Evolutionary conservation across 92 coral and sea anemone species (phyloP).

Genomic region (Porites rus): DNA sequence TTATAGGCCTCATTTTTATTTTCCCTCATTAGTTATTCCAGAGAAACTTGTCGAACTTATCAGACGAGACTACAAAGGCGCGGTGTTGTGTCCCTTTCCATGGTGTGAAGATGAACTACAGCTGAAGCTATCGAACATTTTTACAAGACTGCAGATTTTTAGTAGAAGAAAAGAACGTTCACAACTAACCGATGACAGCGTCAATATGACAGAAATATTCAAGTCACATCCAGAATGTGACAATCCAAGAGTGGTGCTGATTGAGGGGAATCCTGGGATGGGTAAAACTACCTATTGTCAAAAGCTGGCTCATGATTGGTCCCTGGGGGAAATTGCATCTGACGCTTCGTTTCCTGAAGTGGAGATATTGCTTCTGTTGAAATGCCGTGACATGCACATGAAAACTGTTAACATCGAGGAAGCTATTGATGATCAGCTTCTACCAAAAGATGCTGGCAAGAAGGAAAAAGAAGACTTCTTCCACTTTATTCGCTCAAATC

Average conservation of each 20-base stretch:
- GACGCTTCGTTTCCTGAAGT: slow-evolving; percentile 20
- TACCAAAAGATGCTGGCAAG: slow-evolving; percentile 24
- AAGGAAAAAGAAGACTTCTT: slow-evolving; percentile 15
- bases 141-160: slow-evolving; percentile 9
- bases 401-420: slow-evolving; percentile 9
- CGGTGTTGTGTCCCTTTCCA: slow-evolving; percentile 19
- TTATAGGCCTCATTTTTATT: too few relatives aligned
- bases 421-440: slow-evolving; percentile 33
- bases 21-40: neutral
- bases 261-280: slow-evolving; percentile 40
- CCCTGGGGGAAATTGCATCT: neutral
- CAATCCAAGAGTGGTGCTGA: slow-evolving; percentile 29
- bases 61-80: slow-evolving; percentile 17
- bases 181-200: neutral
- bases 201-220: slow-evolving; percentile 26
- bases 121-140: slow-evolving; percentile 1
- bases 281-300: slow-evolving; percentile 38
- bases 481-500: slow-evolving; percentile 16
- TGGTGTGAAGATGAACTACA: slow-evolving; percentile 28
- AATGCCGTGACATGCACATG: slow-evolving; percentile 39
- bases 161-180: slow-evolving; percentile 22
- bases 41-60: slow-evolving; percentile 11
- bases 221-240: slow-evolving; percentile 17
- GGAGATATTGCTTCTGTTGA: slow-evolving; percentile 13
- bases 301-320: slow-evolving; percentile 50